Percentiles rank a stretch among this genome's conserved stretches.
Conservation (phyloP, 1,140 invertebrate species). For the Drosophila sturtevanti region DNA sequence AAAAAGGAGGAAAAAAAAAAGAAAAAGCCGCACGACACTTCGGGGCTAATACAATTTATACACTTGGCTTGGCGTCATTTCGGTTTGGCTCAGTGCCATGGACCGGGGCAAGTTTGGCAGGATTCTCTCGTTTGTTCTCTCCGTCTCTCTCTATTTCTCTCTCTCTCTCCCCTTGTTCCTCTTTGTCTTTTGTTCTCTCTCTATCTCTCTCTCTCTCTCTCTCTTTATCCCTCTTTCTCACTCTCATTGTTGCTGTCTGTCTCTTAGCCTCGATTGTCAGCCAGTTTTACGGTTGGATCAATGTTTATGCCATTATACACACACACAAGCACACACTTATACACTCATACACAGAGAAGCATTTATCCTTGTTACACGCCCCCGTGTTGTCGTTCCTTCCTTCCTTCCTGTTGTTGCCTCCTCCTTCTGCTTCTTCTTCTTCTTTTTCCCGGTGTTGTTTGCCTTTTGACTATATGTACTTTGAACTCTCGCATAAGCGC, state of each 20-base stretch:
- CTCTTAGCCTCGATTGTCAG: conserved; percentile 64
- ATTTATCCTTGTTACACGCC: conserved; percentile 75
- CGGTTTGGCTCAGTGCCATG: conserved; percentile 75
- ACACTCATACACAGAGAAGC: conserved; percentile 31
- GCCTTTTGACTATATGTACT: neutral
- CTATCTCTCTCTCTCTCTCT: conserved; percentile 21
- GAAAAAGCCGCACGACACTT: conserved; percentile 70
- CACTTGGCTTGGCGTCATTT: conserved; percentile 78
- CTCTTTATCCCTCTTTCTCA: conserved; percentile 7
- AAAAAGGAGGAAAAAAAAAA: neutral
- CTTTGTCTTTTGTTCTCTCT: neutral
- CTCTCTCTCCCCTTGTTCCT: conserved; percentile 14
- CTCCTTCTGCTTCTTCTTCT: neutral
- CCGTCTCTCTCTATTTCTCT: conserved; percentile 11
- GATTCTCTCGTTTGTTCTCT: conserved; percentile 27
- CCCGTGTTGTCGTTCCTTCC: conserved; percentile 17
- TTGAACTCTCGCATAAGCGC: conserved; percentile 19
- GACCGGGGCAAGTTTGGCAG: conserved; percentile 41
- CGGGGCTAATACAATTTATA: conserved; percentile 79
- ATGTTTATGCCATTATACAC: conserved; percentile 73
- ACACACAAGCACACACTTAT: conserved; percentile 38
- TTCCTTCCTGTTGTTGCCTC: neutral
- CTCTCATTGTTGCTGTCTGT: conserved; percentile 19
- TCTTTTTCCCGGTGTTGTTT: neutral
- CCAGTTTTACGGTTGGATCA: conserved; percentile 80